A percentile compares a stretch with the other conserved stretches of the same genome.
Evolutionary conservation across 2,113 vertebrate species (phyloP).

Genomic region (Todiramphus chloris): DNA sequence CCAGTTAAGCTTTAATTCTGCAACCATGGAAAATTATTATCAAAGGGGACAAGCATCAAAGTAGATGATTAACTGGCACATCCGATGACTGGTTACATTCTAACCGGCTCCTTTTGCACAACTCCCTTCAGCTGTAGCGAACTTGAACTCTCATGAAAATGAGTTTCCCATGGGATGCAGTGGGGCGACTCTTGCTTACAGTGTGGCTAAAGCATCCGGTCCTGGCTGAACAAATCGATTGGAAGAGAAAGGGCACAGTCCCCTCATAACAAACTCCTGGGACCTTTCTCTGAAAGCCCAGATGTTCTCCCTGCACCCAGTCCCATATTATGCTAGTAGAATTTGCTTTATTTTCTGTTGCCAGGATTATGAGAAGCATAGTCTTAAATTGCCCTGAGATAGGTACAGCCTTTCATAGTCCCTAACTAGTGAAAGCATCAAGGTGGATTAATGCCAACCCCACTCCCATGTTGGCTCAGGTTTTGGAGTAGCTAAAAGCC

Average conservation of each 20-base stretch:
- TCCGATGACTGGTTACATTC: slow-evolving; percentile 43
- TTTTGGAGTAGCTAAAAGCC: neutral
- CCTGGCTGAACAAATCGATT: neutral
- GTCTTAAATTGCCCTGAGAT: neutral
- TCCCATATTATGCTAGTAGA: neutral
- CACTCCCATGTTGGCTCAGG: neutral
- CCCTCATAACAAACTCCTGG: neutral
- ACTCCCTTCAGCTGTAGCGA: neutral
- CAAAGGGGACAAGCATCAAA: slow-evolving; percentile 39
- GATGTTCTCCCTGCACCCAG: neutral
- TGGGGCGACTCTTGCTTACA: neutral
- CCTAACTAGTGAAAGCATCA: neutral
- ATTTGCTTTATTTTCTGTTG: neutral
- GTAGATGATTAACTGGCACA: slow-evolving; percentile 60
- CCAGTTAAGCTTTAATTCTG: slow-evolving; percentile 60
- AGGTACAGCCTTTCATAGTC: neutral
- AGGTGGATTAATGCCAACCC: neutral
- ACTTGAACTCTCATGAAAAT: neutral
- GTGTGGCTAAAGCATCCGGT: neutral
- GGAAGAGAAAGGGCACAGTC: neutral
- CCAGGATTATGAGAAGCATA: neutral
- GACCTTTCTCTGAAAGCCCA: neutral
- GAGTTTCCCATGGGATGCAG: neutral
- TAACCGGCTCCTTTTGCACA: slow-evolving; percentile 41
- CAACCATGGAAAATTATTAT: slow-evolving; percentile 63